A percentile compares a stretch with the other conserved stretches of the same genome.
phyloP scores from a whole-genome alignment of 2,113 vertebrate species.

The Cromileptes altivelis region DNA sequence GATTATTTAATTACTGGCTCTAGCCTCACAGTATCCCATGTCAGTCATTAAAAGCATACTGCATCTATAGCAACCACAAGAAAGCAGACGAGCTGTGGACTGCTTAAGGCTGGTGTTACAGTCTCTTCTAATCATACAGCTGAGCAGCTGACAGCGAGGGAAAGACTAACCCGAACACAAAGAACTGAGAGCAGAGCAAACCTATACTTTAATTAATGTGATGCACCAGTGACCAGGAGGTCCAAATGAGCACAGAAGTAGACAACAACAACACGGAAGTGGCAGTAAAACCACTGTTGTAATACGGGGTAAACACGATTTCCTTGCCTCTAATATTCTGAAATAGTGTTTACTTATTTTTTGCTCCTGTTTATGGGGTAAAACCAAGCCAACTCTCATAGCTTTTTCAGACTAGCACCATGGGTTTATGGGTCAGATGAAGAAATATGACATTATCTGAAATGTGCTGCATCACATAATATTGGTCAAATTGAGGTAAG shows the following conservation, averaged over 20 bases:
- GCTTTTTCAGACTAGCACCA: background rate
- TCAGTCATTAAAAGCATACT: conserved; percentile 27
- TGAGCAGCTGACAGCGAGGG: conserved; percentile 10
- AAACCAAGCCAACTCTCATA: background rate
- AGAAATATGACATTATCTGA: background rate
- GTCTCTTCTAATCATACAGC: conserved; percentile 33
- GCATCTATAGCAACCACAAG: conserved; percentile 6
- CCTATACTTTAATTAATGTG: background rate
- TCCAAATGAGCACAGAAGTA: background rate
- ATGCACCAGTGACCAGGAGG: background rate
- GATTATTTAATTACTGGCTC: conserved; percentile 21
- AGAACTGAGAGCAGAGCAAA: conserved; percentile 1
- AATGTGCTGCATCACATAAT: no score
- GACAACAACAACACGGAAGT: background rate
- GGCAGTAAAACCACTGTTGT: background rate
- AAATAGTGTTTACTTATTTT: background rate
- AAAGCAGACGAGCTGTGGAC: background rate
- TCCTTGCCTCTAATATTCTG: background rate
- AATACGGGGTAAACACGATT: background rate
- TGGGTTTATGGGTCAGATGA: background rate
- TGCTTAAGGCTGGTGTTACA: conserved; percentile 8
- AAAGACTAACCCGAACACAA: background rate
- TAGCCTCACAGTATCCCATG: conserved; percentile 4
- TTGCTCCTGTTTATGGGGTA: background rate
- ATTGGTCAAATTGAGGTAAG: background rate